These are phyloP conservation scores for Corticium candelabrum DNA, from an alignment of 37 sponge, comb jelly and placozoan species.

Conservation along the genomic window DNA sequence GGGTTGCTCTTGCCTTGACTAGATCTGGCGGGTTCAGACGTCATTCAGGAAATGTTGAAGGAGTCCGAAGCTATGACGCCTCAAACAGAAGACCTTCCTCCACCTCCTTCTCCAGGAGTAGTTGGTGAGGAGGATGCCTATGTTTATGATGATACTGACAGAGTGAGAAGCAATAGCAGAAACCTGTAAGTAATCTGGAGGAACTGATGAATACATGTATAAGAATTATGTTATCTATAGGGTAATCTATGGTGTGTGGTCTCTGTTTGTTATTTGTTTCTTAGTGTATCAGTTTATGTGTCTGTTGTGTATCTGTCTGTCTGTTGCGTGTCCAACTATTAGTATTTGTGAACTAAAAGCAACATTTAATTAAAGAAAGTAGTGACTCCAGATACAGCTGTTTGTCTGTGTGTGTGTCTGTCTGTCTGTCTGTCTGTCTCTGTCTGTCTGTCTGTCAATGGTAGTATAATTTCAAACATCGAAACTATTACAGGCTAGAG, in stretches of 20 bases:
- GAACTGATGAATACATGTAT: background rate
- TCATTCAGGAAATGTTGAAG: conserved; percentile 9
- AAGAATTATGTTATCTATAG: background rate
- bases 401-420: too few species aligned
- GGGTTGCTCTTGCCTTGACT: background rate
- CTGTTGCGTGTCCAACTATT: too few species aligned
- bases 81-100: background rate
- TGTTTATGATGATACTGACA: background rate
- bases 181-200: background rate
- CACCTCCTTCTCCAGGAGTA: too few species aligned
- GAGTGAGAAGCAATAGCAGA: background rate
- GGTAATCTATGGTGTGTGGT: too few species aligned
- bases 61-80: background rate
- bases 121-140: background rate
- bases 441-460: too few species aligned
- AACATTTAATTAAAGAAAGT: too few species aligned
- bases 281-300: too few species aligned
- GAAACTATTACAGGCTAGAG: too few species aligned
- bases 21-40: conserved; percentile 25
- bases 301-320: background rate
- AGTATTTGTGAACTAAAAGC: too few species aligned
- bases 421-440: too few species aligned
- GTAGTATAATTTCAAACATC: too few species aligned
- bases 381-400: background rate
- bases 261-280: too few species aligned